phyloP scores from a whole-genome alignment of 2,113 vertebrate species.

The Chloropsis hardwickii region DNA sequence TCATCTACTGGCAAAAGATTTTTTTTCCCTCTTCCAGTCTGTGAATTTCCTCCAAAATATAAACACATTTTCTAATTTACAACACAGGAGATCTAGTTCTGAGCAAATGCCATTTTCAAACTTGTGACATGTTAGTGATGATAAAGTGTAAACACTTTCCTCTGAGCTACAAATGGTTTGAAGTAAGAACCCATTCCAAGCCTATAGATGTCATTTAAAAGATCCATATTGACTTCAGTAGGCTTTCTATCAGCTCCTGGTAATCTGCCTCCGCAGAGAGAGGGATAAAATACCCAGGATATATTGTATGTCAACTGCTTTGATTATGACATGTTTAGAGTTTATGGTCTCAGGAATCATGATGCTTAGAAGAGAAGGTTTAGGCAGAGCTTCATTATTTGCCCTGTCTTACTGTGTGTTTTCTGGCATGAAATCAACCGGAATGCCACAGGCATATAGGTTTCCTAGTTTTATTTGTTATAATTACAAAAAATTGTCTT shows the following conservation, averaged over 20 bases:
- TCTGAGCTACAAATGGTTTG: background rate
- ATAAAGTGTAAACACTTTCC: conserved; percentile 9
- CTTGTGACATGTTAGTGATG: background rate
- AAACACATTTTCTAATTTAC: background rate
- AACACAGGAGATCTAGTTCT: background rate
- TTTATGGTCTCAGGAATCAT: background rate
- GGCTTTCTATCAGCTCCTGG: background rate
- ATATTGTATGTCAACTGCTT: background rate
- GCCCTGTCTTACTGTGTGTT: background rate
- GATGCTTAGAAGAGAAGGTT: background rate
- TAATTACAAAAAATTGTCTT: background rate
- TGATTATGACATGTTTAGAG: background rate
- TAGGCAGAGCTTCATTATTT: background rate
- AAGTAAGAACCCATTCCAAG: conserved; percentile 15
- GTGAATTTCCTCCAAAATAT: background rate
- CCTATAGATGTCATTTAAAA: conserved; percentile 9
- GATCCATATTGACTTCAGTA: background rate
- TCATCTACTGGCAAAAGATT: background rate
- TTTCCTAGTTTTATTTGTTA: background rate
- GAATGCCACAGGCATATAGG: background rate
- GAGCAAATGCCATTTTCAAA: background rate
- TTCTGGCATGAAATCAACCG: background rate
- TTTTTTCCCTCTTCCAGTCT: background rate
- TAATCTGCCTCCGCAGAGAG: background rate
- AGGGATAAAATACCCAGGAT: background rate